These are phyloP conservation scores for Thyatira batis DNA, from an alignment of 2,888 invertebrate species.

Conservation along the genomic window DNA sequence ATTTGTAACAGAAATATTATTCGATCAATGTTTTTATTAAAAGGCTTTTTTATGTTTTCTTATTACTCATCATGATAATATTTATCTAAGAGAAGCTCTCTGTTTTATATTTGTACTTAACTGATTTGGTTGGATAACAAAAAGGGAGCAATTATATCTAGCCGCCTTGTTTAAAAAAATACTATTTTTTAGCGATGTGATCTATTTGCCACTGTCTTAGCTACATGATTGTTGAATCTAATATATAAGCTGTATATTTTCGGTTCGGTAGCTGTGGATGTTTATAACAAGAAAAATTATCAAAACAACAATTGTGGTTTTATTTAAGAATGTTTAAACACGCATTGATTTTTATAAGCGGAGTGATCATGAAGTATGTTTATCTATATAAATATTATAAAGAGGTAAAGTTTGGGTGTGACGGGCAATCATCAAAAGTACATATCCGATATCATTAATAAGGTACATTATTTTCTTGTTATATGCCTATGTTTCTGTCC, in stretches of 20 bases:
- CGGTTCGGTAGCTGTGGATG: slow-evolving; percentile 8
- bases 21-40: not conserved
- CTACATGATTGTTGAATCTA: not conserved
- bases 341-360: too few relatives aligned
- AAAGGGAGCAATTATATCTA: not conserved
- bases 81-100: slow-evolving; percentile 6
- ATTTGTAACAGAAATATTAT: not conserved
- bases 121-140: slow-evolving; percentile 6
- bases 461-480: too few relatives aligned
- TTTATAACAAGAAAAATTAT: slow-evolving; percentile 11
- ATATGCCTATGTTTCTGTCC: too few relatives aligned
- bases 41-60: not conserved
- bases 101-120: not conserved
- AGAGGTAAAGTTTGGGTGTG: too few relatives aligned
- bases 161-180: not conserved
- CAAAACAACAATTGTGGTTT: not conserved
- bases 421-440: too few relatives aligned
- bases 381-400: too few relatives aligned
- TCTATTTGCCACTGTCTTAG: not conserved
- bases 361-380: too few relatives aligned
- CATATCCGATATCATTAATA: too few relatives aligned
- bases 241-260: not conserved
- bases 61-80: slow-evolving; percentile 10
- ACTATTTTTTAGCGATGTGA: not conserved
- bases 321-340: not conserved